phyloP scores from a whole-genome alignment of 2,113 vertebrate species.

The Ellobius talpinus region DNA sequence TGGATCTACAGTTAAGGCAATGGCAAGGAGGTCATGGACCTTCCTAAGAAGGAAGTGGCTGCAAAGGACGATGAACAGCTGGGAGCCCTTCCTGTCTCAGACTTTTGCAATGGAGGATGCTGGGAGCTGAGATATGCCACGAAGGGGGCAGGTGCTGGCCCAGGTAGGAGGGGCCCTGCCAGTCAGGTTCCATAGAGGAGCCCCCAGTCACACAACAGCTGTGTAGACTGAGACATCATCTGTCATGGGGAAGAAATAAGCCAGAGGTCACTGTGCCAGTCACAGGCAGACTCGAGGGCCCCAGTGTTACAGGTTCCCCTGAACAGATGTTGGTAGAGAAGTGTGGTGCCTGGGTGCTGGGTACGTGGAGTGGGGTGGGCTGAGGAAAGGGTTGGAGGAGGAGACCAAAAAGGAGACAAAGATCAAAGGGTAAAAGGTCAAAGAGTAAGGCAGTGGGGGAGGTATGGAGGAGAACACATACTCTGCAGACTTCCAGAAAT shows the following conservation, averaged over 20 bases:
- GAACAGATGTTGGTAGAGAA: not conserved
- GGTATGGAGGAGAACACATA: constrained; percentile 85
- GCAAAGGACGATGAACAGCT: not conserved
- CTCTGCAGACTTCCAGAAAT: constrained; percentile 99
- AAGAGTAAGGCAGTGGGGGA: not conserved
- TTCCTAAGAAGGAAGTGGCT: not conserved
- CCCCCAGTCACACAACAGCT: not conserved
- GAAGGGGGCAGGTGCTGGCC: not conserved
- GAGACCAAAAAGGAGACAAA: not conserved
- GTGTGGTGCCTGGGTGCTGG: not conserved
- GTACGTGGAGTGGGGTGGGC: rapidly evolving
- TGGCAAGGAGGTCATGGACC: not conserved
- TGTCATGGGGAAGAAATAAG: not conserved
- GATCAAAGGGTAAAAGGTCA: not conserved
- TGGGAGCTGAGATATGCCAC: not conserved
- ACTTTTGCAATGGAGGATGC: not conserved
- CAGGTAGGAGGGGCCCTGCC: not conserved
- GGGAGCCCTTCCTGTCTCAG: not conserved
- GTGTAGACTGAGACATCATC: not conserved
- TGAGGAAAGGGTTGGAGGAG: not conserved
- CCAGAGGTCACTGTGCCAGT: not conserved
- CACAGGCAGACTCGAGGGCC: not conserved
- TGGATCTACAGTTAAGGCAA: not conserved
- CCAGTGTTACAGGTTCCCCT: not conserved
- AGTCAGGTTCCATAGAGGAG: not conserved